phyloP scores from a whole-genome alignment of 1,140 invertebrate genomes.

The Dryas iulia region DNA sequence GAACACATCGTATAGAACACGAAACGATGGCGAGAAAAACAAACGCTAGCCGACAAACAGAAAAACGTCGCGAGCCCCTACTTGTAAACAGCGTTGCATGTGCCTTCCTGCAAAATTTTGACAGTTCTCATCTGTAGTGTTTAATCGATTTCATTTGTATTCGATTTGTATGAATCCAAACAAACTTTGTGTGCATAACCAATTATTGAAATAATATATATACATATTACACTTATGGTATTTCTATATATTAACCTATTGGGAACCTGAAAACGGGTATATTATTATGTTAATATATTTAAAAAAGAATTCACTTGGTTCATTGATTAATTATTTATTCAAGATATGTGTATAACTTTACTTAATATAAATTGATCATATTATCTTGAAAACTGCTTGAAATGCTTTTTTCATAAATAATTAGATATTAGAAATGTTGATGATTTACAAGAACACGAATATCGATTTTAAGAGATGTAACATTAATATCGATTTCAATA shows the following conservation, averaged over 20 bases:
- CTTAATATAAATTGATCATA: too few species aligned
- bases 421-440: too few species aligned
- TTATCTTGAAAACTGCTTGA: too few species aligned
- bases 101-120: conserved; percentile 78
- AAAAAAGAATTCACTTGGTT: too few species aligned
- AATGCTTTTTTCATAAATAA: too few species aligned
- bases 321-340: too few species aligned
- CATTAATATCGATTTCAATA: not conserved
- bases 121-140: conserved; percentile 54
- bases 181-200: not conserved
- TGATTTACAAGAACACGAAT: not conserved
- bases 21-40: conserved; percentile 46
- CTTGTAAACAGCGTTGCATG: conserved; percentile 78
- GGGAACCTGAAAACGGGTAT: too few species aligned
- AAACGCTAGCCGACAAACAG: conserved; percentile 57
- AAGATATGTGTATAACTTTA: too few species aligned
- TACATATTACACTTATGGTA: too few species aligned
- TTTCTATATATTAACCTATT: too few species aligned
- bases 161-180: not conserved
- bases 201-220: too few species aligned
- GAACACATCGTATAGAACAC: conserved; percentile 67
- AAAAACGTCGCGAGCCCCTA: conserved; percentile 50
- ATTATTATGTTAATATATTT: too few species aligned
- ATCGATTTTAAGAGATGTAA: not conserved
- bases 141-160: conserved; percentile 11